These are phyloP conservation scores for Pseudomyrmex cubaensis DNA, from an alignment of 1,140 invertebrate species.

Conservation along the genomic window DNA sequence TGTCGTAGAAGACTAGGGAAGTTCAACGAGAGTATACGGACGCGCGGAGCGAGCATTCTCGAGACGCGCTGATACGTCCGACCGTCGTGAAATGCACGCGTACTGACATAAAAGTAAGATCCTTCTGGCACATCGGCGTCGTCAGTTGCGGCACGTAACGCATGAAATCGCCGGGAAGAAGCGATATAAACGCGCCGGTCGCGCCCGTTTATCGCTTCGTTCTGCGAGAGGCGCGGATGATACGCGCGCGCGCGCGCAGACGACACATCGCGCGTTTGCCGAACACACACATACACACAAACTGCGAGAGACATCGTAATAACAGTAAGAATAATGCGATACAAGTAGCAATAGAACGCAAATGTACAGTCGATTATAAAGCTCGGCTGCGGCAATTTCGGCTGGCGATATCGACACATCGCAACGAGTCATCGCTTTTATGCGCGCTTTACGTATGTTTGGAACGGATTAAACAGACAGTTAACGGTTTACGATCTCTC, in stretches of 20 bases:
- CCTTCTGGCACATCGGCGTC: constrained; percentile 24
- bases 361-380: constrained; percentile 64
- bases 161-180: constrained; percentile 69
- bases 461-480: constrained; percentile 44
- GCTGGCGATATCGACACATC: neutral
- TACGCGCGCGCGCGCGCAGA: neutral
- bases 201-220: constrained; percentile 70
- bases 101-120: constrained; percentile 73
- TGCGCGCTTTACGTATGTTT: constrained; percentile 36
- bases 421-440: constrained; percentile 4
- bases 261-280: neutral
- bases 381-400: neutral
- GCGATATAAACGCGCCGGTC: constrained; percentile 67
- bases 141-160: constrained; percentile 65
- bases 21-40: neutral
- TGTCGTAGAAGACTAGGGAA: neutral
- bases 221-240: constrained; percentile 44
- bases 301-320: constrained; percentile 10
- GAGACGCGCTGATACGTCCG: constrained; percentile 65
- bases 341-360: neutral
- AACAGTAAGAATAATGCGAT: constrained; percentile 49
- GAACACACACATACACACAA: too few species aligned
- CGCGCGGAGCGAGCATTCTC: constrained; percentile 39
- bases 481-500: constrained; percentile 57
- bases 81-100: constrained; percentile 63